phyloP scores from a whole-genome alignment of 2,797 vertebrate species.

The Pachyuromys duprasi region DNA sequence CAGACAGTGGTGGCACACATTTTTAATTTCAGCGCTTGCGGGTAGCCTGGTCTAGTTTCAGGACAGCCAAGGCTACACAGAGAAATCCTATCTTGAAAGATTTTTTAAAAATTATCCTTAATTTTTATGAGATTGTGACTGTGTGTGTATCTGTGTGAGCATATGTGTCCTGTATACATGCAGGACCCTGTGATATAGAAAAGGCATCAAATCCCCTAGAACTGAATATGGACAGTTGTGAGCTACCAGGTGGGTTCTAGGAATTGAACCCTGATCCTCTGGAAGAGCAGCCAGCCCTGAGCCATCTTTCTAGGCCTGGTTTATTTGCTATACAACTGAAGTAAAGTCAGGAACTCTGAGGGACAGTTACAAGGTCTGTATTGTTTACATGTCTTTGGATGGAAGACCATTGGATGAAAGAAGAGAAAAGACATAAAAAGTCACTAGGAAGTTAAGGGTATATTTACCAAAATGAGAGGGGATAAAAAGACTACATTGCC shows the following conservation, averaged over 20 bases:
- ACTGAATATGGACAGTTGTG: neutral
- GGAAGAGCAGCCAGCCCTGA: neutral
- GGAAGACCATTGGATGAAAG: neutral
- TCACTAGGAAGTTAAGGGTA: neutral
- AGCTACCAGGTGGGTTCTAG: neutral
- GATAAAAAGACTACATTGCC: neutral
- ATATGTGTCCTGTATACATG: neutral
- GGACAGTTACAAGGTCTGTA: neutral
- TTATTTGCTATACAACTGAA: neutral
- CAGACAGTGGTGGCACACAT: neutral
- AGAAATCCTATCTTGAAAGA: neutral
- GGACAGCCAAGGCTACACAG: neutral
- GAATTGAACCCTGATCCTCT: neutral
- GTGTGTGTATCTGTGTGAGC: neutral
- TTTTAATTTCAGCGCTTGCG: neutral
- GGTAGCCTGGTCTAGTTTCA: neutral
- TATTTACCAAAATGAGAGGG: neutral
- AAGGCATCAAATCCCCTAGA: neutral
- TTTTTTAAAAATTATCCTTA: too few species aligned
- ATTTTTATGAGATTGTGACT: too few species aligned
- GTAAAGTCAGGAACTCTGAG: neutral
- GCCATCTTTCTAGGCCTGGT: neutral
- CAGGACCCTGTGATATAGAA: neutral
- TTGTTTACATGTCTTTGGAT: neutral
- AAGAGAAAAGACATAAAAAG: neutral